A percentile compares a stretch with the other conserved stretches of the same genome.
Conservation (phyloP, 2,797 vertebrate species). For the Mormyrus hasselquistii region DNA sequence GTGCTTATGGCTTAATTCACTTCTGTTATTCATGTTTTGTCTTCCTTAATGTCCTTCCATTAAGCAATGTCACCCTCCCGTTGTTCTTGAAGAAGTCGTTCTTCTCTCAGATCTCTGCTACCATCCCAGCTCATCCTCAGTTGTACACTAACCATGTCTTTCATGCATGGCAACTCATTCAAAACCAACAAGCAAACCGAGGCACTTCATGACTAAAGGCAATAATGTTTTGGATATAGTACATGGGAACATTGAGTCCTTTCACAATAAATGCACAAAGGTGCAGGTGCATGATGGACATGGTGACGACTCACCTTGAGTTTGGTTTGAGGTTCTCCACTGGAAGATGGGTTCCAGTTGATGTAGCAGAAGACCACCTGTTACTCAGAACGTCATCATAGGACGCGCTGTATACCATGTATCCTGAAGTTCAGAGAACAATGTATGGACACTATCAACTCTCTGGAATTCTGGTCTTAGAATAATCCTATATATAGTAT, state of each 20-base stretch:
- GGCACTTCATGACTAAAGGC: neutral
- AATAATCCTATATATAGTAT: neutral
- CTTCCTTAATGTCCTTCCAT: neutral
- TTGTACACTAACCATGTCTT: neutral
- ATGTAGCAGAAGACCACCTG: conserved; percentile 78
- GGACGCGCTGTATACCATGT: conserved; percentile 91
- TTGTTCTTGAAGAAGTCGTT: neutral
- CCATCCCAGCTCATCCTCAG: neutral
- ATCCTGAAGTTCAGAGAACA: conserved; percentile 61
- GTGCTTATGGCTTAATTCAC: neutral
- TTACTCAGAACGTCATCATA: conserved; percentile 94
- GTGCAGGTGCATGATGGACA: neutral
- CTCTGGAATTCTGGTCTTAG: neutral
- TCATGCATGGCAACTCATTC: neutral
- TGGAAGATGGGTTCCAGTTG: conserved; percentile 78
- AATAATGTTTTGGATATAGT: neutral
- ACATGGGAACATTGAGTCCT: neutral
- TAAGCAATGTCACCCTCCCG: neutral
- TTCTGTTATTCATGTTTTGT: neutral
- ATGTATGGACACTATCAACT: neutral
- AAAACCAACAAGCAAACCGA: neutral
- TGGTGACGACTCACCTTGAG: conserved; percentile 68
- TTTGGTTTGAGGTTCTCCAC: conserved; percentile 98
- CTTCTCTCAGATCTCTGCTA: neutral
- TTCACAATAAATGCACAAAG: neutral